phyloP scores from a whole-genome alignment of 2,113 vertebrate genomes.

The Trichechus manatus region DNA sequence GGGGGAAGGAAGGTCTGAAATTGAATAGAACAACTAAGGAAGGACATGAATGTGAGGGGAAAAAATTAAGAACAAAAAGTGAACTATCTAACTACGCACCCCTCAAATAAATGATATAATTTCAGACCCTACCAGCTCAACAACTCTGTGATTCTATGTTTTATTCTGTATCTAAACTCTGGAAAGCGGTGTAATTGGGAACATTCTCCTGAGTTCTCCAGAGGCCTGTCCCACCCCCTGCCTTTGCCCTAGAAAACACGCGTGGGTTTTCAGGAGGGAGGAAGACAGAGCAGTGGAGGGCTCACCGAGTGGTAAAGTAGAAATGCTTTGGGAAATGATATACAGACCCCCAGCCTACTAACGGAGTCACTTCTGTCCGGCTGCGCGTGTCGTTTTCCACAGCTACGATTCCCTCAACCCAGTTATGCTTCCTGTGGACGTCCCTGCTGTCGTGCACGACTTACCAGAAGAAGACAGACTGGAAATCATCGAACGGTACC shows the following conservation, averaged over 20 bases:
- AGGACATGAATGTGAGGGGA: neutral
- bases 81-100: too few species aligned
- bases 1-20: neutral
- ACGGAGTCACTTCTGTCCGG: neutral
- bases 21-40: neutral
- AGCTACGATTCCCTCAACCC: constrained; percentile 86
- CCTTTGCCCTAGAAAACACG: neutral
- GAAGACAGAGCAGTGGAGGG: neutral
- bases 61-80: neutral
- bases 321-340: neutral
- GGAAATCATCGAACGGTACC: constrained; percentile 84
- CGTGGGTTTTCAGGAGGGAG: neutral
- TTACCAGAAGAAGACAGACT: constrained; percentile 87
- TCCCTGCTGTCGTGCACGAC: constrained; percentile 78
- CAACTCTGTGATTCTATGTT: neutral
- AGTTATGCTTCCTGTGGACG: constrained; percentile 86
- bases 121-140: neutral
- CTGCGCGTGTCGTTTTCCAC: constrained; percentile 50
- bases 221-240: neutral
- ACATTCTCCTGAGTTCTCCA: neutral
- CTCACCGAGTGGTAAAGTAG: neutral
- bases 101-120: neutral
- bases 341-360: neutral
- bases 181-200: neutral
- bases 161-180: neutral